Evolutionary conservation across 2,113 vertebrate genomes (phyloP).

Genomic region (Bubalus kerabau): DNA sequence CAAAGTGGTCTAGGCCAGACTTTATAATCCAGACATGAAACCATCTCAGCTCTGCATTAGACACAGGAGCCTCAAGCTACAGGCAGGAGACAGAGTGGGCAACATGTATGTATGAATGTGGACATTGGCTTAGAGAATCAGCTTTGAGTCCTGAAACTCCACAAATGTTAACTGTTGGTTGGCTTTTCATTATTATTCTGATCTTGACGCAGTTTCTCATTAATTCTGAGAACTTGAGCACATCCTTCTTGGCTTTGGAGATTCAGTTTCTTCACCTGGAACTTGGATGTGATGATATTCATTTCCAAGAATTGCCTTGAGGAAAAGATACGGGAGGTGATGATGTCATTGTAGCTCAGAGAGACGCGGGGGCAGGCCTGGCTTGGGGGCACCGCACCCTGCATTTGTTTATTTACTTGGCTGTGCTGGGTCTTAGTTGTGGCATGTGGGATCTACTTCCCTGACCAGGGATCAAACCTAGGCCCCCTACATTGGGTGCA

Average conservation of each 20-base stretch:
- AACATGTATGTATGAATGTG: rapidly evolving
- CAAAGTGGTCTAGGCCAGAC: not conserved
- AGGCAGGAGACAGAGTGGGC: too few species aligned
- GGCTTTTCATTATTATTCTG: not conserved
- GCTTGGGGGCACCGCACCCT: not conserved
- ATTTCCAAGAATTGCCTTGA: not conserved
- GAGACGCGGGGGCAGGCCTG: not conserved
- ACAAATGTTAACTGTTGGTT: too few species aligned
- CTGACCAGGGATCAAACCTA: not conserved
- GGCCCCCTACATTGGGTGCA: not conserved
- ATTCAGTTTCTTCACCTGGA: not conserved
- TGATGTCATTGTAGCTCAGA: rapidly evolving
- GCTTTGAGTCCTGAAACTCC: not conserved
- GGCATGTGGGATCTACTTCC: not conserved
- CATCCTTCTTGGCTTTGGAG: not conserved
- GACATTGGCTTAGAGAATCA: not conserved
- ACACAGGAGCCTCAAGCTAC: not conserved
- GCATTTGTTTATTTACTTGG: not conserved
- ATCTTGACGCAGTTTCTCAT: not conserved
- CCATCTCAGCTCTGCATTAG: not conserved
- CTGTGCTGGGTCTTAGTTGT: not conserved
- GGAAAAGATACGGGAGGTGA: not conserved
- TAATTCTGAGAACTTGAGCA: not conserved
- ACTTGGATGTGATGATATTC: not conserved
- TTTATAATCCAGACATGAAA: not conserved